Evolutionary conservation across 2,888 invertebrate species (phyloP).

Genomic region (Malthinus flaveolus): DNA sequence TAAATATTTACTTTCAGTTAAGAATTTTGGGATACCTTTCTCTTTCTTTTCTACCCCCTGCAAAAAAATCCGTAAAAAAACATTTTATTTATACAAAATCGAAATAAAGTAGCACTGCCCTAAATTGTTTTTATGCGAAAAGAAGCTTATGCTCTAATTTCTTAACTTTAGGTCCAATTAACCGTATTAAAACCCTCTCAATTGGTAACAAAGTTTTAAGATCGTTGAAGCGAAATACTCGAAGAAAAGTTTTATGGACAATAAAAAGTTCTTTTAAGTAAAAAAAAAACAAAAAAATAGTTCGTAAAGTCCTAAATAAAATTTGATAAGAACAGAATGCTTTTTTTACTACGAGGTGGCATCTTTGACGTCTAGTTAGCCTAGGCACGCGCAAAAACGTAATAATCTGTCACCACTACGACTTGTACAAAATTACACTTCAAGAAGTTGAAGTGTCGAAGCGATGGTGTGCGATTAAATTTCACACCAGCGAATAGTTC

Average conservation of each 20-base stretch:
- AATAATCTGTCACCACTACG: too few species aligned
- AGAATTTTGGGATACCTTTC: conserved; percentile 4
- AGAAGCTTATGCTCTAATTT: conserved; percentile 4
- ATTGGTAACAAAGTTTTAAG: conserved; percentile 9
- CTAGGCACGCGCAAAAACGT: too few species aligned
- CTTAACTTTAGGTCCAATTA: conserved; percentile 9
- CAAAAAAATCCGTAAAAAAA: background rate
- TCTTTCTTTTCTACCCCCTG: background rate
- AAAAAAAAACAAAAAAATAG: too few species aligned
- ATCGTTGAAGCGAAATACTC: background rate
- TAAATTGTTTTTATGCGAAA: too few species aligned
- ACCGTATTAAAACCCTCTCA: conserved; percentile 9
- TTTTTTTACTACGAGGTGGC: too few species aligned
- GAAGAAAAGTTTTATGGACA: conserved; percentile 2
- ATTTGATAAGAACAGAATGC: too few species aligned
- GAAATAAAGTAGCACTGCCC: background rate
- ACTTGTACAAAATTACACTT: too few species aligned
- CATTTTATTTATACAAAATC: background rate
- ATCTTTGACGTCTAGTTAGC: too few species aligned
- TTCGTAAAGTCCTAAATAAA: too few species aligned
- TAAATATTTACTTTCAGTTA: conserved; percentile 25
- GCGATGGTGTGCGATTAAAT: too few species aligned
- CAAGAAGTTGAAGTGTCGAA: too few species aligned
- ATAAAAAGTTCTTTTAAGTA: background rate
- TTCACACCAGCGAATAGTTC: too few species aligned